Evolutionary conservation across 2,888 invertebrate species (phyloP), one percentile per base, ranked within the genome.

Genomic region (Stramonita haemastoma): DNA sequence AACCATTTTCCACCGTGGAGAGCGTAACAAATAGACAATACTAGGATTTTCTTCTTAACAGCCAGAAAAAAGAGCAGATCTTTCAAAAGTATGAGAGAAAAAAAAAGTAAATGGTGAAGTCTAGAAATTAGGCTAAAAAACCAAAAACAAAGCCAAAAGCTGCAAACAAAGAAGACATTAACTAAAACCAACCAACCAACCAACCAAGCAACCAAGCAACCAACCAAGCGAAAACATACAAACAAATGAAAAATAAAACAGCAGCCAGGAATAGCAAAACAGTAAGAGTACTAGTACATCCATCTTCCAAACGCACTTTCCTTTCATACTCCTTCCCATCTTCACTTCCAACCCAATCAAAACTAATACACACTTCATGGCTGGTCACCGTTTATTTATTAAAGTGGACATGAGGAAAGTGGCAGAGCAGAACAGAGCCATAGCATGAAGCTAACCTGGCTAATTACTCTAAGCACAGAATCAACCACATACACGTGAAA

Each of bases 381-480:
- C 36, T 87, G 87, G 36, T 77, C 87, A 87, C 77, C 34, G 87
- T 77, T 86, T 86, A 13, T 57, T 87, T 87, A 79, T 70, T 87
- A 15, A 66, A 70, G 29, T 77, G 87, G 87, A 29, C 79, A 17
- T 29, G 57, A 32, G 22, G 56, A 79, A 26, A 13, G 29, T 32
- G 87, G 15, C 79, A n/a, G 46, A 77, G 79, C 57, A 46, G 29
- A 56, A 87, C 73, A 79, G 19, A 87, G 29, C 36, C 87, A 56
- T 32, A 15, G 34, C 26, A n/a, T 73, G 73, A 73, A n/a, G n/a
- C 11, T 11, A 11, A n/a, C 11, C n/a, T n/a, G 73, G n/a, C 60
- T 19, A 22, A 15, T 60, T 22, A 22, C 22, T 60, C 22, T 60
- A 60, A 60, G 60, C 60, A 60, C 15, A 60, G 60, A 60, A 60